A percentile compares a stretch with the other conserved stretches of the same genome.
Evolutionary conservation across 2,888 invertebrate genomes (phyloP).

Genomic region (Pachliopta kotzebuea): DNA sequence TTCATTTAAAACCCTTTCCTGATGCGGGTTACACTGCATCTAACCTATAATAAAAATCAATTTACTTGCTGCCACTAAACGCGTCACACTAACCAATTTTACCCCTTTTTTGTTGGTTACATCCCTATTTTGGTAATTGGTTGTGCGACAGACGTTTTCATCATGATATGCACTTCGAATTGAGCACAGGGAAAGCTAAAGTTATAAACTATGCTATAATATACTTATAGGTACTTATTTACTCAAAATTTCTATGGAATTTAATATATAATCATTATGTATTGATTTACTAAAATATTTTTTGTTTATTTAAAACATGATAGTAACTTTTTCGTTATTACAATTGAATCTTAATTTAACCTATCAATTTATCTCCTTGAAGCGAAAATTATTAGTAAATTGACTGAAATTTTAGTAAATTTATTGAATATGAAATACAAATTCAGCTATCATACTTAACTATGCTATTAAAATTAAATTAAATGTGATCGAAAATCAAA

Average conservation of each 20-base stretch:
- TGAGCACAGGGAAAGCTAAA: not conserved
- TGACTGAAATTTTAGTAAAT: conserved; percentile 10
- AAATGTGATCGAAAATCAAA: conserved; percentile 61
- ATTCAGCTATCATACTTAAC: conserved; percentile 9
- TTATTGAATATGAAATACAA: conserved; percentile 1
- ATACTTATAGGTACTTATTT: too few species aligned
- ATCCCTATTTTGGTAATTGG: conserved; percentile 30
- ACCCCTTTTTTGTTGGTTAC: conserved; percentile 48
- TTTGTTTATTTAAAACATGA: not conserved
- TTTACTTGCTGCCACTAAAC: conserved; percentile 47
- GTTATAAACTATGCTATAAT: not conserved
- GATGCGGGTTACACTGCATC: conserved; percentile 33
- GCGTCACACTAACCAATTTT: conserved; percentile 56
- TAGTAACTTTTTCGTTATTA: not conserved
- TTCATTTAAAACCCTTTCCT: conserved; percentile 38
- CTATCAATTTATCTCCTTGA: conserved; percentile 16
- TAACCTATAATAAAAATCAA: conserved; percentile 48
- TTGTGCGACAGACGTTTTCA: conserved; percentile 24
- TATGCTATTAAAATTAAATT: conserved; percentile 18
- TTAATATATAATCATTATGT: too few species aligned
- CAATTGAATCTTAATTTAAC: not conserved
- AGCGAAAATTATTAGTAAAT: conserved; percentile 16
- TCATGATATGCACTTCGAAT: conserved; percentile 1
- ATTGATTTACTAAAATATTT: not conserved
- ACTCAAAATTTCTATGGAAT: too few species aligned